Percentiles rank a stretch among this genome's conserved stretches.
These are phyloP conservation scores for Drosophila varians DNA, from an alignment of 1,140 invertebrate species.

Conservation along the genomic window DNA sequence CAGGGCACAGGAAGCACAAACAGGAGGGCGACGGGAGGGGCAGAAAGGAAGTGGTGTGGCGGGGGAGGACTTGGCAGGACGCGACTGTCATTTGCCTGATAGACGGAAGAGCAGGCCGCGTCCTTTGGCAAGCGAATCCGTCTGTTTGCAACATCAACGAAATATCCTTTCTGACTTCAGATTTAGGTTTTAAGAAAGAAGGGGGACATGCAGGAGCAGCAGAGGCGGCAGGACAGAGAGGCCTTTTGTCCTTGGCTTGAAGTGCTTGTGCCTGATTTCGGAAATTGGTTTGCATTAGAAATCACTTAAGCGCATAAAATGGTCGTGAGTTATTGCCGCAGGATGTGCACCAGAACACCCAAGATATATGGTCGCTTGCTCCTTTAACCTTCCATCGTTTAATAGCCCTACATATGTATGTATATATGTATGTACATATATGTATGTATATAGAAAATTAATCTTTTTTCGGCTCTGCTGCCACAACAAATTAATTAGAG, in stretches of 20 bases:
- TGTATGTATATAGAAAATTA: neutral
- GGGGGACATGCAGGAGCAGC: neutral
- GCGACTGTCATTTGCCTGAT: slow-evolving; percentile 76
- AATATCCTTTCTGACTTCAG: slow-evolving; percentile 61
- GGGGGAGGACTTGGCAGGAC: slow-evolving; percentile 36
- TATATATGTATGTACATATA: no score
- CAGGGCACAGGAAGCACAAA: slow-evolving; percentile 33
- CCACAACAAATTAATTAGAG: slow-evolving; percentile 68
- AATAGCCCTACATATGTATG: neutral
- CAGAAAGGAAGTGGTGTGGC: neutral
- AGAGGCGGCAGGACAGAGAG: neutral
- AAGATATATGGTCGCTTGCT: neutral
- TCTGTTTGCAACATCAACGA: slow-evolving; percentile 38
- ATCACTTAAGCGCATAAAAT: slow-evolving; percentile 81
- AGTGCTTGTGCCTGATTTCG: slow-evolving; percentile 80
- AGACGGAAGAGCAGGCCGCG: slow-evolving; percentile 45
- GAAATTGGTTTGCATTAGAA: slow-evolving; percentile 82
- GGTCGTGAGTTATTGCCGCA: slow-evolving; percentile 79
- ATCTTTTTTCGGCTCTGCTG: slow-evolving; percentile 4
- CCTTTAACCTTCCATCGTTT: neutral
- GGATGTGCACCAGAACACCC: slow-evolving; percentile 66
- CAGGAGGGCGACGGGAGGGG: neutral
- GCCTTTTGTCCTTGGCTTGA: slow-evolving; percentile 58
- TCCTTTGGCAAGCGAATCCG: slow-evolving; percentile 36
- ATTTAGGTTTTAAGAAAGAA: slow-evolving; percentile 4